Conservation (phyloP, 2,888 invertebrate genomes). For the Melikaiella ostensackeni region DNA sequence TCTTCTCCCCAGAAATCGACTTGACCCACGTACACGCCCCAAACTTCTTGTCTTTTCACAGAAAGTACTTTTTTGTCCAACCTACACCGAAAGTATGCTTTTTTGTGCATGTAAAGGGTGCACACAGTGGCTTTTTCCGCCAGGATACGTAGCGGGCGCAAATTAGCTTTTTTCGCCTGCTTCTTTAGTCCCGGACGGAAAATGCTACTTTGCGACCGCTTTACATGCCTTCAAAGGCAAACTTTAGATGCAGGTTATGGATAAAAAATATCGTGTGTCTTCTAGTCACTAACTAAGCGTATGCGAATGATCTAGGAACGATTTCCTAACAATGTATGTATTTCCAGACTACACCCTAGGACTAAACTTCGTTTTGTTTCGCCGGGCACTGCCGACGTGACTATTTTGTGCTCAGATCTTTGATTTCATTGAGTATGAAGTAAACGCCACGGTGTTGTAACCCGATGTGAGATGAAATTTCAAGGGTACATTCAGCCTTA, state of each 20-base stretch:
- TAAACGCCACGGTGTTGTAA: slow-evolving; percentile 10
- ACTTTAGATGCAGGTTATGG: too few relatives aligned
- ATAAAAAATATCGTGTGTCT: too few relatives aligned
- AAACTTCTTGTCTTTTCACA: slow-evolving; percentile 11
- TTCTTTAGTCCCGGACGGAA: too few relatives aligned
- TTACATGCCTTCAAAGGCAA: too few relatives aligned
- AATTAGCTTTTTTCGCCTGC: too few relatives aligned
- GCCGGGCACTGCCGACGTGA: neutral
- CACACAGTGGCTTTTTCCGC: too few relatives aligned
- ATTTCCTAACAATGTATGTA: slow-evolving; percentile 27
- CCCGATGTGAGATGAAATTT: slow-evolving; percentile 11
- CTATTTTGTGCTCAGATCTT: slow-evolving; percentile 39
- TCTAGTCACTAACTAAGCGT: slow-evolving; percentile 34
- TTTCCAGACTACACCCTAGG: slow-evolving; percentile 6
- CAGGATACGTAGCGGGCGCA: too few relatives aligned
- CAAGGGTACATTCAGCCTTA: slow-evolving; percentile 21
- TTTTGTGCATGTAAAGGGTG: too few relatives aligned
- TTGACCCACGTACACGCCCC: neutral
- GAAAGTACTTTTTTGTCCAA: slow-evolving; percentile 10
- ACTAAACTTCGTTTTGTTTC: slow-evolving; percentile 24
- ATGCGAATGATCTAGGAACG: slow-evolving; percentile 34
- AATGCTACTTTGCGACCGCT: too few relatives aligned
- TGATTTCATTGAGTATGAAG: slow-evolving; percentile 25
- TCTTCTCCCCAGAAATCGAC: slow-evolving; percentile 1
- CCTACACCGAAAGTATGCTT: too few relatives aligned